Base-by-base conservation (phyloP, 2,113 vertebrate species). In the Rhombomys opimus region DNA sequence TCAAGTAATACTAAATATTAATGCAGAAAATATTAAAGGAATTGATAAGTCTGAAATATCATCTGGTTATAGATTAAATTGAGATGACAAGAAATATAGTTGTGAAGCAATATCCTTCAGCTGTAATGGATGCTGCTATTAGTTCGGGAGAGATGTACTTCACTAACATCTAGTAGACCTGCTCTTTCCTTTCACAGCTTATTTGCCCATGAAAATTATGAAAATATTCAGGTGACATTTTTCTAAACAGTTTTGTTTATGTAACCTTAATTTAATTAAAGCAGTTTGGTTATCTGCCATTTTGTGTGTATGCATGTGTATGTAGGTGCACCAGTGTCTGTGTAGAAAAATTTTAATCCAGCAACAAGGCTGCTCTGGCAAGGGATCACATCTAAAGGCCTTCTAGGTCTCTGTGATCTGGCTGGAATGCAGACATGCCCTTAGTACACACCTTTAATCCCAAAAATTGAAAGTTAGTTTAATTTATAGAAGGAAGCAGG, bases 1-100 rank as follows among this genome's bases (percentile, higher is more conserved):
- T 82, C 65, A 94, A 68, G 23, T 70, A 89, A 82, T 41, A 77
- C 54, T 68, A 80, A 90, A 52, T 63, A 67, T 82, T 67, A 97
- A 82, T n/a, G 9, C 15, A 17, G 2, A 13, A 76, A 87, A 18
- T 5, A 70, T 50, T 77, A 75, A 93, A 89, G 61, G 52, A 91
- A 77, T 57, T 57, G 57, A 2, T 77, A 38, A 82, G n/a, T 77
- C 35, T 95, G n/a, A 27, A 88, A 65, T 14, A 72, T 80, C 18
- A 88, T 50, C 57, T 67, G 84, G 61, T 78, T 46, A 30, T 32
- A 85, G n/a, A 25, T 85, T 63, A 77, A 65, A 76, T 41, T 91
- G 88, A 80, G 61, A 67, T 65, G 65, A 57, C 3, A 96, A 81
- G 27, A 84, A 90, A 93, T 65, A 35, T 61, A 89, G 41, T 92